Conservation (phyloP, 1,140 invertebrate species). For the Stenopsyche tienmushanensis region DNA sequence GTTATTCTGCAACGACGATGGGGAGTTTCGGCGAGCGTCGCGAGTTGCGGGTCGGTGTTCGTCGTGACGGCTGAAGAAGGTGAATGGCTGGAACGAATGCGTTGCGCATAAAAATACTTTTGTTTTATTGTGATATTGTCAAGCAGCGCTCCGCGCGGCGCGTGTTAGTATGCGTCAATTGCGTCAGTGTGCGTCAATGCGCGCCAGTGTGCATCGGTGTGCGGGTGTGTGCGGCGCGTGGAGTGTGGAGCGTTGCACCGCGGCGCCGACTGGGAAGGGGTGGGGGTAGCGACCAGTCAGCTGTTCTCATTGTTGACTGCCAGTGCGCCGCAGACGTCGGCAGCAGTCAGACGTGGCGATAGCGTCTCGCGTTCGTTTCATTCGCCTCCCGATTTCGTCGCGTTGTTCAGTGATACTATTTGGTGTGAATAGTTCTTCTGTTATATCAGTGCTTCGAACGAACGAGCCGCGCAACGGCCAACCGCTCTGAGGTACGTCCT, state of each 20-base stretch:
- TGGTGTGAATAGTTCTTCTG: too few relatives aligned
- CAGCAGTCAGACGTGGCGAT: not conserved
- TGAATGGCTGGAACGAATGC: constrained; percentile 9
- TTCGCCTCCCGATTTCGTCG: not conserved
- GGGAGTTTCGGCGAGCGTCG: not conserved
- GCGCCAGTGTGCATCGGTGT: not conserved
- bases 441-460: constrained; percentile 28
- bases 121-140: not conserved
- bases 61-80: not conserved
- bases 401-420: not conserved
- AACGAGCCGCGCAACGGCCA: constrained; percentile 27
- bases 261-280: not conserved
- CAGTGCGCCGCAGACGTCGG: not conserved
- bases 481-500: not conserved
- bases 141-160: not conserved
- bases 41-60: not conserved
- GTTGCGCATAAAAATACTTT: not conserved
- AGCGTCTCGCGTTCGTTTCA: not conserved
- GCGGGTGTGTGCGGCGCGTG: constrained; percentile 1
- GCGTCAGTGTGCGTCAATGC: not conserved
- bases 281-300: not conserved
- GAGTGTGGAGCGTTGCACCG: not conserved
- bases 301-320: constrained; percentile 2
- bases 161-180: constrained; percentile 2
- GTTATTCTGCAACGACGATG: too few relatives aligned